Percentiles rank a stretch among this genome's conserved stretches.
phyloP scores from a whole-genome alignment of 1,140 invertebrate genomes.

The Euglossa dilemma region DNA sequence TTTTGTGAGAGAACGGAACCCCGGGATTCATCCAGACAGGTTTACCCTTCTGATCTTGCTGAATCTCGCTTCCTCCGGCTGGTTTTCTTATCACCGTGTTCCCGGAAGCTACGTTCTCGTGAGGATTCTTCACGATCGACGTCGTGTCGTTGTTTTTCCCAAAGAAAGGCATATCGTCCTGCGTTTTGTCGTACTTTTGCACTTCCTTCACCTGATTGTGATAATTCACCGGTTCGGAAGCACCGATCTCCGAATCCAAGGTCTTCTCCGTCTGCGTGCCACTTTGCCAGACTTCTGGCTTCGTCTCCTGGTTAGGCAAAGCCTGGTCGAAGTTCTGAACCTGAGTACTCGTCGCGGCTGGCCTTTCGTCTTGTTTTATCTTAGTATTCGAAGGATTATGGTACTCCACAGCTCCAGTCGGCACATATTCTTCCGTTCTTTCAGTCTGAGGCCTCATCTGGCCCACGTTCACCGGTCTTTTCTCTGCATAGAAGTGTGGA shows the following conservation, averaged over 20 bases:
- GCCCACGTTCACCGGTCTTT: constrained; percentile 5
- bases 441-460: constrained; percentile 42
- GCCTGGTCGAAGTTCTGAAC: constrained; percentile 10
- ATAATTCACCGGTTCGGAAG: constrained; percentile 75
- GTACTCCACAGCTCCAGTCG: constrained; percentile 73
- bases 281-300: constrained; percentile 58
- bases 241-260: constrained; percentile 73
- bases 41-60: constrained; percentile 44
- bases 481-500: constrained; percentile 49
- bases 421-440: constrained; percentile 62
- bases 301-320: constrained; percentile 46
- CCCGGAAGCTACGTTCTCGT: constrained; percentile 49
- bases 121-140: constrained; percentile 28
- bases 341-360: neutral
- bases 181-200: neutral
- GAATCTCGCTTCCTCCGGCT: constrained; percentile 33
- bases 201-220: constrained; percentile 18
- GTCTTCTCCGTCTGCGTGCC: constrained; percentile 60
- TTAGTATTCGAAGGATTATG: constrained; percentile 75
- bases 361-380: constrained; percentile 36
- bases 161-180: neutral
- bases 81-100: constrained; percentile 62
- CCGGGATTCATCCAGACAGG: constrained; percentile 15
- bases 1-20: constrained; percentile 33
- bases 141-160: constrained; percentile 23